A percentile compares a stretch with the other conserved stretches of the same genome.
Evolutionary conservation across 2,113 vertebrate genomes (phyloP).

Genomic region (Anolis sagrei): DNA sequence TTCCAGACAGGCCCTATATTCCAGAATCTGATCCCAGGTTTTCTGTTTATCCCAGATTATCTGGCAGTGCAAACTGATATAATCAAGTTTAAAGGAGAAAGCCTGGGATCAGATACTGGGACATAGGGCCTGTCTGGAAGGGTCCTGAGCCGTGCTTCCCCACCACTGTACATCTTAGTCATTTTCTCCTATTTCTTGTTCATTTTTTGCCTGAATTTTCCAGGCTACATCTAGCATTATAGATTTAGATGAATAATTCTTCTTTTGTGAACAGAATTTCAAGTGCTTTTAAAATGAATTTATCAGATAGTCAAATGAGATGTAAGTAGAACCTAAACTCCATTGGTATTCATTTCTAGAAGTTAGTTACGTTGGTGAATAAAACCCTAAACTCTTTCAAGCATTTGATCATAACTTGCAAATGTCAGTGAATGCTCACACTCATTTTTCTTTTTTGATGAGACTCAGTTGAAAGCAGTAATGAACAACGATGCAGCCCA

Average conservation of each 20-base stretch:
- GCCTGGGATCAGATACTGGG: too few relatives aligned
- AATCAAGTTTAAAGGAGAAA: too few relatives aligned
- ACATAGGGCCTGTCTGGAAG: too few relatives aligned
- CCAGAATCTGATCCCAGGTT: too few relatives aligned
- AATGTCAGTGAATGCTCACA: constrained; percentile 33
- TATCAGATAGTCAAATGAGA: constrained; percentile 3
- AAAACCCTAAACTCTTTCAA: constrained; percentile 19
- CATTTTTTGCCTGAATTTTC: neutral
- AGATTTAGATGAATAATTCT: neutral
- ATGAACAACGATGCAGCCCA: constrained; percentile 12
- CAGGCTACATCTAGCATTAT: neutral
- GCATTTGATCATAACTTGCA: neutral
- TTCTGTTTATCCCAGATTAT: too few relatives aligned
- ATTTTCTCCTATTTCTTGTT: neutral
- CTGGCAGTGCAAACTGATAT: too few relatives aligned
- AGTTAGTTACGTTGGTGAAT: neutral
- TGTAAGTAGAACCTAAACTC: constrained; percentile 11
- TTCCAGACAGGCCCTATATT: neutral
- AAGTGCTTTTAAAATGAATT: neutral
- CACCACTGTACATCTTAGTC: neutral
- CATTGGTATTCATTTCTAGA: constrained; percentile 14
- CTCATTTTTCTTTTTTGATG: constrained; percentile 27
- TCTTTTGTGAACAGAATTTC: neutral
- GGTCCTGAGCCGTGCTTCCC: too few relatives aligned
- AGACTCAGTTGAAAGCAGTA: constrained; percentile 19